phyloP scores from a whole-genome alignment of 1,140 invertebrate species.

The Lethrus apterus region DNA sequence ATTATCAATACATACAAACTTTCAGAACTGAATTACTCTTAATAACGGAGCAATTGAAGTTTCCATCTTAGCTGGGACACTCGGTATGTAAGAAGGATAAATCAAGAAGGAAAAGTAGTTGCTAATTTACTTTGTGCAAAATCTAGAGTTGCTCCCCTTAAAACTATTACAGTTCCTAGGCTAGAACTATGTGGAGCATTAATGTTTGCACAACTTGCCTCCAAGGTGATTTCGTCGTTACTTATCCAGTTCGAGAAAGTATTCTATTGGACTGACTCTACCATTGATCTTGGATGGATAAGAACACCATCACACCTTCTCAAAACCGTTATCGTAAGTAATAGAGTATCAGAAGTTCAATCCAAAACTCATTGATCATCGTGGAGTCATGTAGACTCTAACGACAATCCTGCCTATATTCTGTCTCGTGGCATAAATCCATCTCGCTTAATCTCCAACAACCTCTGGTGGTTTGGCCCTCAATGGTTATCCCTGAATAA shows the following conservation, averaged over 20 bases:
- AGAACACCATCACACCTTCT: no score
- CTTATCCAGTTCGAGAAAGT: no score
- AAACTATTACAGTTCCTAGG: conserved; percentile 22
- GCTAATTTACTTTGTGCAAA: no score
- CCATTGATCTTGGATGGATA: no score
- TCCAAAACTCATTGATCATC: conserved; percentile 6
- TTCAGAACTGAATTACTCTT: no score
- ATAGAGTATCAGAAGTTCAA: conserved; percentile 36
- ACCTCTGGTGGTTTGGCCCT: conserved; percentile 4
- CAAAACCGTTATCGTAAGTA: conserved; percentile 29
- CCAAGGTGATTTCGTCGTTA: conserved; percentile 22
- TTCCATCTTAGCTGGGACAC: no score
- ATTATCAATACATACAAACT: no score
- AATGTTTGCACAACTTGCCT: conserved; percentile 25
- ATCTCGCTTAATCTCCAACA: background rate
- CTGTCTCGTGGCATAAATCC: conserved; percentile 21
- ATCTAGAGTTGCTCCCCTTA: no score
- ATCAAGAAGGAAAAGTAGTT: no score
- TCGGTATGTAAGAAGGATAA: no score
- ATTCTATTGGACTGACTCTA: conserved; percentile 18
- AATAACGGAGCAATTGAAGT: no score
- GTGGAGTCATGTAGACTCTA: conserved; percentile 27
- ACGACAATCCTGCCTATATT: conserved; percentile 30
- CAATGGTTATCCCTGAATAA: background rate
- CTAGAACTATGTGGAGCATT: no score